Evolutionary conservation across 1,140 invertebrate genomes (phyloP), one percentile per base, ranked within the genome.

Genomic region (Carcinoscorpius rotundicauda): DNA sequence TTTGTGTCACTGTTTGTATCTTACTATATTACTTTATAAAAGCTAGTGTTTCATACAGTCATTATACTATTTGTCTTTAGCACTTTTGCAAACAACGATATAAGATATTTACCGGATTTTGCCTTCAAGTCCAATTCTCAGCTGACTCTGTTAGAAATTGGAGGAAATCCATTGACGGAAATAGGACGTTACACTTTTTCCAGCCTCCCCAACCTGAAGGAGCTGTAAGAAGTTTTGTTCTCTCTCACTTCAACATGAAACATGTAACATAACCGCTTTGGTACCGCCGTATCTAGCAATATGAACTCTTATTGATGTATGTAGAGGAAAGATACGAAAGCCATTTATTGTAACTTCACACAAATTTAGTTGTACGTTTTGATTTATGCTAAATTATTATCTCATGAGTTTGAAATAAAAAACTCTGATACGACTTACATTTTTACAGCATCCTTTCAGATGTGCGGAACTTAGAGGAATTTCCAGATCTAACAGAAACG

Each of bases 401-500:
- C 29, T 29, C 29, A 29, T 29, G 29, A 29, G 29, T 29, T 29
- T 0, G 29, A 29, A 29, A 29, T 29, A 29, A 29, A 29, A 29
- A 29, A 29, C 0, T n/a, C 29, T 29, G 29, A 29, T 29, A 29
- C 29, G 29, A 29, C 29, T 29, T 29, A 29, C 29, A 29, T 64
- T 62, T 60, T 71, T 72, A 29, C 71, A 97, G 92, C 60, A 86
- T 89, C 61, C 74, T 97, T 51, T 93, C 91, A 9, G 90, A 94
- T 76, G 83, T 86, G n/a, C 82, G 84, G 63, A 84, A 86, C 64
- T 78, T 94, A 72, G 82, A 81, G 60, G 80, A 82, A 58, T 90
- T 96, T 78, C 92, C 92, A 3, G 83, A 86, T 75, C 79, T 96
- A 58, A 87, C 87, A 71, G 89, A 88, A 49, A 87, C 86, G 1